Conservation (phyloP, 2,888 invertebrate species). For the Phymatocera aterrima region DNA sequence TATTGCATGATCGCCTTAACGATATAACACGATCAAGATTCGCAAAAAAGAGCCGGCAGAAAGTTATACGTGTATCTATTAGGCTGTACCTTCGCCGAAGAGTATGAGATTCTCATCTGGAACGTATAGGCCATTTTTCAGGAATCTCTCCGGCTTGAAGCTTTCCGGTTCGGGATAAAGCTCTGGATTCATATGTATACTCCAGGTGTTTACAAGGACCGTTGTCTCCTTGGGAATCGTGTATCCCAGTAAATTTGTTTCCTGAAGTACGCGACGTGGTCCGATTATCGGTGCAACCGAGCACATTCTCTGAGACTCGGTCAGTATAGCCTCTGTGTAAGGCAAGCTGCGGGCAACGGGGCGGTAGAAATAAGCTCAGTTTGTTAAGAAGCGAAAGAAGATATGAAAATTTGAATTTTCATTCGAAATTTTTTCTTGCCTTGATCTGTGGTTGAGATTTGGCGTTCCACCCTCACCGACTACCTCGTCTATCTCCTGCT, state of each 20-base stretch:
- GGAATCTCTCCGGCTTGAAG: constrained; percentile 82
- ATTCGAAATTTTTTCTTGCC: constrained; percentile 65
- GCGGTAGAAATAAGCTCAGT: not conserved
- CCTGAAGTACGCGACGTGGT: constrained; percentile 76
- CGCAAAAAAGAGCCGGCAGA: not conserved
- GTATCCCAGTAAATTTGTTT: constrained; percentile 78
- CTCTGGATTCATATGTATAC: constrained; percentile 77
- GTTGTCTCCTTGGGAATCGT: constrained; percentile 77
- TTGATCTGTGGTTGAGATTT: constrained; percentile 74
- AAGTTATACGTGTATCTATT: not conserved
- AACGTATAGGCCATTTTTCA: constrained; percentile 68
- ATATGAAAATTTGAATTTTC: not conserved
- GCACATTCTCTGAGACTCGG: constrained; percentile 74
- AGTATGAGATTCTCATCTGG: constrained; percentile 66
- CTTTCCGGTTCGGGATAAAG: constrained; percentile 80
- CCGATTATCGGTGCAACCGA: constrained; percentile 74
- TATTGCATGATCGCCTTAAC: no score
- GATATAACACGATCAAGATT: not conserved
- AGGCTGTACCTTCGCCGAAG: constrained; percentile 72
- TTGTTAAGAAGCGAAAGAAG: not conserved
- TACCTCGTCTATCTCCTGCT: constrained; percentile 76
- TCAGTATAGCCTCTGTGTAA: constrained; percentile 75
- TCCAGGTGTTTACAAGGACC: constrained; percentile 76
- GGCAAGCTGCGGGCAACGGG: constrained; percentile 68
- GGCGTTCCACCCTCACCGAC: constrained; percentile 73